Evolutionary conservation across 2,888 invertebrate species (phyloP).

Genomic region (Augochlorella aurata): DNA sequence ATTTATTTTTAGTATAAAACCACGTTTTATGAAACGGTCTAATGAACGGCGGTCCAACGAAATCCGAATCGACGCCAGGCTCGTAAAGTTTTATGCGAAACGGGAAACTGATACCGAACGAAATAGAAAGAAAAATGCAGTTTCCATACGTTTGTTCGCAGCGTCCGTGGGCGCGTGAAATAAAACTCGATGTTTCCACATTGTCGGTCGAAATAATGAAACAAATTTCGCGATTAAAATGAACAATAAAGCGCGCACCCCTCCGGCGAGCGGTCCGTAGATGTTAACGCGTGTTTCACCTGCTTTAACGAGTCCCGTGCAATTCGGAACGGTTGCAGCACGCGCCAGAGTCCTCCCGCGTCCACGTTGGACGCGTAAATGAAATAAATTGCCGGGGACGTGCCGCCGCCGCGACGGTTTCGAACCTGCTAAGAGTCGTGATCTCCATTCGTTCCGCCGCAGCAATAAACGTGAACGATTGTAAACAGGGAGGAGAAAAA

Average conservation of each 20-base stretch:
- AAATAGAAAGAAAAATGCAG: not conserved
- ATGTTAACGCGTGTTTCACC: not conserved
- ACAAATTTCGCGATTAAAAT: not conserved
- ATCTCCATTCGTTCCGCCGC: not conserved
- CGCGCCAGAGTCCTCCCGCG: not conserved
- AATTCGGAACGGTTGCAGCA: not conserved
- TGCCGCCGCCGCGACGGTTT: not conserved
- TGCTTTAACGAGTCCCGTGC: not conserved
- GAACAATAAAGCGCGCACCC: not conserved
- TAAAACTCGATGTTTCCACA: not conserved
- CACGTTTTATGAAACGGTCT: not conserved
- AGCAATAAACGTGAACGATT: conserved; percentile 3
- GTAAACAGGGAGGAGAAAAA: not conserved
- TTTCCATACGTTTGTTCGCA: not conserved
- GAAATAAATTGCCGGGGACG: not conserved
- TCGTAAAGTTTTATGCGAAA: not conserved
- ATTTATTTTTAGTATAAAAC: not conserved
- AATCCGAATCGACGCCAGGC: not conserved
- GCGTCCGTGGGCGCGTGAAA: not conserved
- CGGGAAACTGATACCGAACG: too few relatives aligned
- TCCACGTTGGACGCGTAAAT: not conserved
- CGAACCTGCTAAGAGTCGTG: not conserved
- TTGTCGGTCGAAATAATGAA: not conserved
- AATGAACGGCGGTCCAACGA: not conserved
- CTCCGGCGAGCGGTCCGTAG: not conserved